Percentiles rank a stretch among this genome's conserved stretches.
Evolutionary conservation across 2,797 vertebrate genomes (phyloP).

Genomic region (Hipposideros larvatus): DNA sequence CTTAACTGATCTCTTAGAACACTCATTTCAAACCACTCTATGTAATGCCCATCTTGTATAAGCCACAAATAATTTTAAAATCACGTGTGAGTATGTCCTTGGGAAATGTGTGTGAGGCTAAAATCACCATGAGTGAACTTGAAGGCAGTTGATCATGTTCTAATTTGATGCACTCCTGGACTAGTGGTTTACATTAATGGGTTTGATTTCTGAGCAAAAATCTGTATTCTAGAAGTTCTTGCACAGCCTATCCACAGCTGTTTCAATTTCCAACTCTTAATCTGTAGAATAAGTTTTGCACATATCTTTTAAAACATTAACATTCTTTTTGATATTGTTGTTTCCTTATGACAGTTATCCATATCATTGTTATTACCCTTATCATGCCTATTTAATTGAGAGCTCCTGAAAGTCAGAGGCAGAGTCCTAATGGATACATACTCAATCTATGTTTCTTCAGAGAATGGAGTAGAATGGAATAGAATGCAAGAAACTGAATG

Average conservation of each 20-base stretch:
- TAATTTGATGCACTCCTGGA: not conserved
- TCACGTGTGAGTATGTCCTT: not conserved
- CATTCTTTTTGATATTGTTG: not conserved
- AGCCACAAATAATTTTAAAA: not conserved
- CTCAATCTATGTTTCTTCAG: not conserved
- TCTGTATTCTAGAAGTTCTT: not conserved
- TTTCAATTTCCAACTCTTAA: constrained; percentile 7
- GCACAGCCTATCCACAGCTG: not conserved
- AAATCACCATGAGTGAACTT: not conserved
- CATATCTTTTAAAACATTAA: constrained; percentile 24
- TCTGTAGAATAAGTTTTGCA: not conserved
- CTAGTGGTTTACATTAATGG: not conserved
- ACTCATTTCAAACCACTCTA: not conserved
- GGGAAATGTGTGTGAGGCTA: not conserved
- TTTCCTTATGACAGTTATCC: not conserved
- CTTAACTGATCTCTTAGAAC: not conserved
- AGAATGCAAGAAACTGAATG: not conserved
- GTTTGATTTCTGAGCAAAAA: constrained; percentile 16
- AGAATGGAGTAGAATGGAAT: not conserved
- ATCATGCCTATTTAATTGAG: not conserved
- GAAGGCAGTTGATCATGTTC: not conserved
- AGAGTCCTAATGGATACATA: no score
- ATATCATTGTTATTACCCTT: not conserved
- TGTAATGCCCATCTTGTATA: not conserved
- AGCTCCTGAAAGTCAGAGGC: not conserved